Evolutionary conservation across 2,797 vertebrate species (phyloP).

Genomic region (Iguana delicatissima): DNA sequence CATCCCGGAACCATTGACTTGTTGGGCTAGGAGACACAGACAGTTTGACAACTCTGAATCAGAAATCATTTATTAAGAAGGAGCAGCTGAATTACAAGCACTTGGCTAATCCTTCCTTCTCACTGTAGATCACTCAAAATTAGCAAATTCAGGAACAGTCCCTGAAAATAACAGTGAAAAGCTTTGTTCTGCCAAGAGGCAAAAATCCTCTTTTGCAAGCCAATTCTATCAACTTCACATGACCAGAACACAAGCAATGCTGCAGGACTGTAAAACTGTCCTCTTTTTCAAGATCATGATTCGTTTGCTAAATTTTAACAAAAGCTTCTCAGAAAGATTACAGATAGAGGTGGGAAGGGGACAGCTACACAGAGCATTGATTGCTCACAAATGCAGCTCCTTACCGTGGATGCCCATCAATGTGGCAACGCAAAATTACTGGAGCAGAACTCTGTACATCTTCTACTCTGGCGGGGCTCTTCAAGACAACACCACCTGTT

Average conservation of each 20-base stretch:
- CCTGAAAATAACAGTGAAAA: conserved; percentile 64
- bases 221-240: conserved; percentile 60
- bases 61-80: rapidly evolving
- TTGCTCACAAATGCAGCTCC: conserved; percentile 50
- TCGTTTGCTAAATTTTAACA: conserved; percentile 57
- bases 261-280: conserved; percentile 39
- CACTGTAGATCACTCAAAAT: conserved; percentile 10
- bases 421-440: conserved; percentile 90
- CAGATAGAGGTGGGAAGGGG: background rate
- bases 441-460: conserved; percentile 90
- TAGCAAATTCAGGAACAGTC: conserved; percentile 52
- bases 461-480: conserved; percentile 84
- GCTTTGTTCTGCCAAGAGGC: conserved; percentile 64
- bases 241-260: conserved; percentile 26
- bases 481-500: conserved; percentile 88
- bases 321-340: conserved; percentile 56
- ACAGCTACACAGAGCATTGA: conserved; percentile 6
- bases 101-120: conserved; percentile 38
- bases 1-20: conserved; percentile 93
- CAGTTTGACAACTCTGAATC: conserved; percentile 7
- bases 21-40: conserved; percentile 83
- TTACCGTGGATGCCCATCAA: conserved; percentile 95
- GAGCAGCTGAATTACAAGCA: conserved; percentile 54
- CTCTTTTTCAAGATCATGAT: conserved; percentile 63
- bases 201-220: conserved; percentile 47